Evolutionary conservation across 2,113 vertebrate genomes (phyloP), one percentile per base, ranked within the genome.

Genomic region (Hucho hucho): DNA sequence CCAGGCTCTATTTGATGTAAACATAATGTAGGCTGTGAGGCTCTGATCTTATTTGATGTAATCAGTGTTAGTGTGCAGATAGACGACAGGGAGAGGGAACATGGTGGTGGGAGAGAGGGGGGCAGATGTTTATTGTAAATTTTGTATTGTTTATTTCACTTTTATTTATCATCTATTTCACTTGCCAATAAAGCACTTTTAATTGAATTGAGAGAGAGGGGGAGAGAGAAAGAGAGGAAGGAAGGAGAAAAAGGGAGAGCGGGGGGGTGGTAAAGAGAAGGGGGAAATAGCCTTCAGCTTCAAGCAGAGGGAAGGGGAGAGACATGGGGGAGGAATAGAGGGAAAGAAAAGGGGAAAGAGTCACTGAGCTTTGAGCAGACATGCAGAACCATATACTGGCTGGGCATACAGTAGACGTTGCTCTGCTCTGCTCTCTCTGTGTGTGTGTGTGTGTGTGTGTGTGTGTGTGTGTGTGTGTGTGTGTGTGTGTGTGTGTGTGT

Each of bases 311-410:
- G 77, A 61, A 49, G 68, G 56, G 14, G 75, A 6, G 29, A 32
- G 29, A 32, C 29, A 29, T 29, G 29, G 29, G 29, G 29, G 29
- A 32, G 29, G 29, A 32, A 32, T 0, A 32, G 29, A 32, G 29
- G 5, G 29, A 32, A 6, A 32, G 29, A 59, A 81, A 81, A 81
- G 14, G 64, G 13, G 3, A 1, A 83, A 84, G 70, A 83, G 75
- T 77, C 76, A 76, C 78, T 84, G 80, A 80, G 76, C 58, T 77
- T 75, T 75, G 80, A 79, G 78, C 72, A 85, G 78, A 76, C 75
- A 53, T 79, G 79, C 81, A 83, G 80, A 77, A 82, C 91, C 91
- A 89, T 92, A 91, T 89, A 90, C 89, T 90, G 87, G 64, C 85
- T 78, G 80, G 82, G 84, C 85, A 87, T 85, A 87, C 87, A 89